These are phyloP conservation scores for Sarcophaga rosellei DNA, from an alignment of 2,888 invertebrate species.

Conservation along the genomic window DNA sequence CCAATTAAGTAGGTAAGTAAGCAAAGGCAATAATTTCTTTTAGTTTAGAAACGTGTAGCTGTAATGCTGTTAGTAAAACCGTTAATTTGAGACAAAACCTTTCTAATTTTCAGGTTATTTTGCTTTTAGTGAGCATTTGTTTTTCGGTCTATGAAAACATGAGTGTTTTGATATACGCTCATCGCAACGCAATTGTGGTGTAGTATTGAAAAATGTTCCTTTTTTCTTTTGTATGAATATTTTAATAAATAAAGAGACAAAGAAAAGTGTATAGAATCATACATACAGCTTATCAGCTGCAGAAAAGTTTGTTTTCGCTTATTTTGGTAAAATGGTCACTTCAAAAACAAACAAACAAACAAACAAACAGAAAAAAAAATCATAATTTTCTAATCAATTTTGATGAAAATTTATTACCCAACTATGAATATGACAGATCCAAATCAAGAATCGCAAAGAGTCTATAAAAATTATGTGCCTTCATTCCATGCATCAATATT, in stretches of 20 bases:
- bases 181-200: too few relatives aligned
- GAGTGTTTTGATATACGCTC: too few relatives aligned
- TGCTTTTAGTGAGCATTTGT: too few relatives aligned
- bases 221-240: background rate
- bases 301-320: background rate
- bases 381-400: background rate
- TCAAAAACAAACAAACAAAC: too few relatives aligned
- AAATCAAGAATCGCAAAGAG: background rate
- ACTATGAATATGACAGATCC: constrained; percentile 4
- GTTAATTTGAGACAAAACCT: too few relatives aligned
- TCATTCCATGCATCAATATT: background rate
- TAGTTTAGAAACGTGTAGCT: too few relatives aligned
- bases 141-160: too few relatives aligned
- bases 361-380: background rate
- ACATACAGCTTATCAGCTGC: background rate
- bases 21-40: too few relatives aligned
- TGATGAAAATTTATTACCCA: constrained; percentile 3
- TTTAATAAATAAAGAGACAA: background rate
- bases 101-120: too few relatives aligned
- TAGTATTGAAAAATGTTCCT: too few relatives aligned
- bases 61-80: too few relatives aligned
- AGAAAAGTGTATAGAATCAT: background rate
- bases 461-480: constrained; percentile 5
- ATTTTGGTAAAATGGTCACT: background rate
- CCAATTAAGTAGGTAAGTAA: too few relatives aligned